phyloP scores from a whole-genome alignment of 2,888 invertebrate genomes.

The Heterodera filipjevi region DNA sequence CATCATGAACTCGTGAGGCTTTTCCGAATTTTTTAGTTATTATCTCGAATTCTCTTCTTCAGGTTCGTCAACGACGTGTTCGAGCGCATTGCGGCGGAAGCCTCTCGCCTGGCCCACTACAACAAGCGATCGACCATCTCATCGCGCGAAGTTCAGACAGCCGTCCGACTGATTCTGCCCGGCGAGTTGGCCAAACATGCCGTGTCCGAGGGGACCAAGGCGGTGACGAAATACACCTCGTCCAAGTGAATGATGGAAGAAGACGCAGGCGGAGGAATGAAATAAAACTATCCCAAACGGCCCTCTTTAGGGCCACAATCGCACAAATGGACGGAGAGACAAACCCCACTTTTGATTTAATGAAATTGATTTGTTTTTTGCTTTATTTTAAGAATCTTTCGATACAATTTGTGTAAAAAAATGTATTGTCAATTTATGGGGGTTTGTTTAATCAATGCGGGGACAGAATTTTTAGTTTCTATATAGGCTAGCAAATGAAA shows the following conservation, averaged over 20 bases:
- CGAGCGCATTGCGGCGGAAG: constrained; percentile 73
- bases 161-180: constrained; percentile 71
- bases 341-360: too few species aligned
- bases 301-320: constrained; percentile 42
- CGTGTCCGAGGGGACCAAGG: constrained; percentile 75
- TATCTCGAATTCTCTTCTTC: background rate
- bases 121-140: constrained; percentile 75
- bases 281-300: constrained; percentile 36
- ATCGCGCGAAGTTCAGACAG: constrained; percentile 73
- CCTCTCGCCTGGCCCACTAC: constrained; percentile 72
- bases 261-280: background rate
- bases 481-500: too few species aligned
- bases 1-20: constrained; percentile 73
- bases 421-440: too few species aligned
- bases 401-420: too few species aligned
- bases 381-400: too few species aligned
- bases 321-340: background rate
- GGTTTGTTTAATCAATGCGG: too few species aligned
- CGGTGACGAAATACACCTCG: constrained; percentile 71
- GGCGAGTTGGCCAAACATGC: constrained; percentile 79
- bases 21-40: too few species aligned
- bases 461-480: too few species aligned
- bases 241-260: constrained; percentile 58
- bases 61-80: constrained; percentile 77
- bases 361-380: too few species aligned